Evolutionary conservation across 1,140 invertebrate genomes (phyloP).

Genomic region (Telenomus remus): DNA sequence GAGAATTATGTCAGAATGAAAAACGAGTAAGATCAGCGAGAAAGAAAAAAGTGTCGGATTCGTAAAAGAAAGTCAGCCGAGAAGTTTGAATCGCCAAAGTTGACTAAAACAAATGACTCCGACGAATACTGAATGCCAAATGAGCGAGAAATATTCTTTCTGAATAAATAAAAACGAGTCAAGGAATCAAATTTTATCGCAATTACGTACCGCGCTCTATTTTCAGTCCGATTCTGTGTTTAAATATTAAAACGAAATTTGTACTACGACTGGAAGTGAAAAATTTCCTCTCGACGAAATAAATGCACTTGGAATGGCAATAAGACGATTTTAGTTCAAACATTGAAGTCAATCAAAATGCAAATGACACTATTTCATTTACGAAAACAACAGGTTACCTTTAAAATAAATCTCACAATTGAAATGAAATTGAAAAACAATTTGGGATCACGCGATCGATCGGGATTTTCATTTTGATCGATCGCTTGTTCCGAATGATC

Average conservation of each 20-base stretch:
- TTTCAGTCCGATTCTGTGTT: no score
- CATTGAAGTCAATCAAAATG: not conserved
- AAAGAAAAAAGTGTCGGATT: not conserved
- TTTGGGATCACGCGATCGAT: no score
- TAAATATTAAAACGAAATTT: not conserved
- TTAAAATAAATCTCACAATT: no score
- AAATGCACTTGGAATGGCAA: constrained; percentile 65
- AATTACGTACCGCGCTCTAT: no score
- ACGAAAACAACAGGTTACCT: constrained; percentile 30
- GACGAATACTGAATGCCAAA: not conserved
- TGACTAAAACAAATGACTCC: constrained; percentile 18
- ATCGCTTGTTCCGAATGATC: constrained; percentile 20
- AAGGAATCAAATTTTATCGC: not conserved
- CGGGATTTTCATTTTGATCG: not conserved
- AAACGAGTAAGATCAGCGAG: not conserved
- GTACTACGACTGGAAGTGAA: constrained; percentile 13
- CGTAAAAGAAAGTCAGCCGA: constrained; percentile 1
- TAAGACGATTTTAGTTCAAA: constrained; percentile 17
- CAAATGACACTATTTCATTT: constrained; percentile 27
- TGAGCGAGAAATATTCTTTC: not conserved
- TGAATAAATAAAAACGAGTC: constrained; percentile 15
- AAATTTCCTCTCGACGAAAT: constrained; percentile 32
- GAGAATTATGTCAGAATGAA: constrained; percentile 28
- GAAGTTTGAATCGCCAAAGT: not conserved
- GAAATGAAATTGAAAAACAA: no score